A percentile compares a stretch with the other conserved stretches of the same genome.
These are phyloP conservation scores for Dendrolimus pini DNA, from an alignment of 2,888 invertebrate species.

Conservation along the genomic window DNA sequence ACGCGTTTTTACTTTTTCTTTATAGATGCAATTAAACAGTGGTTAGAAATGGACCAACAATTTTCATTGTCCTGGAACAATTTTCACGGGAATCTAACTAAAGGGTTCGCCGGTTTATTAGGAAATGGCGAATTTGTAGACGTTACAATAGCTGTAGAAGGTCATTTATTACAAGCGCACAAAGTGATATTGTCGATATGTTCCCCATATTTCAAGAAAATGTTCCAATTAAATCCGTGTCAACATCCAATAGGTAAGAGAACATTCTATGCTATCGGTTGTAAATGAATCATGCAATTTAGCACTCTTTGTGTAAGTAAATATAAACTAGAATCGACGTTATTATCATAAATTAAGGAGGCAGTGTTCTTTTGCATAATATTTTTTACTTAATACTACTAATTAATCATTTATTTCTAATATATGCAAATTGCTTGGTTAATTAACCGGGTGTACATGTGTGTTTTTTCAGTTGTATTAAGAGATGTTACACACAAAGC, in stretches of 20 bases:
- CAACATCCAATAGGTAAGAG: conserved; percentile 79
- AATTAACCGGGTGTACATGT: not conserved
- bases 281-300: not conserved
- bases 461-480: conserved; percentile 77
- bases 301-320: not conserved
- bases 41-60: conserved; percentile 78
- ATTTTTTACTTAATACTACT: not conserved
- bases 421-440: not conserved
- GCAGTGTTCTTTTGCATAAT: not conserved
- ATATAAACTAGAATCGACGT: not conserved
- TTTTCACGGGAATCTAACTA: conserved; percentile 82
- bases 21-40: conserved; percentile 43
- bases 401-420: not conserved
- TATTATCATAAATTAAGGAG: not conserved
- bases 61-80: conserved; percentile 85
- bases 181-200: conserved; percentile 83
- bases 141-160: conserved; percentile 79
- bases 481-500: conserved; percentile 83
- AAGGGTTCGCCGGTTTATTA: conserved; percentile 78
- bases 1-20: conserved; percentile 10
- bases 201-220: conserved; percentile 83
- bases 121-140: conserved; percentile 78
- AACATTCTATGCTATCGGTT: not conserved
- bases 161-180: conserved; percentile 81
- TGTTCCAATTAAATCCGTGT: conserved; percentile 80